Base-by-base conservation (phyloP, 92 coral and sea anemone species). In the Meandrina meandrites region DNA sequence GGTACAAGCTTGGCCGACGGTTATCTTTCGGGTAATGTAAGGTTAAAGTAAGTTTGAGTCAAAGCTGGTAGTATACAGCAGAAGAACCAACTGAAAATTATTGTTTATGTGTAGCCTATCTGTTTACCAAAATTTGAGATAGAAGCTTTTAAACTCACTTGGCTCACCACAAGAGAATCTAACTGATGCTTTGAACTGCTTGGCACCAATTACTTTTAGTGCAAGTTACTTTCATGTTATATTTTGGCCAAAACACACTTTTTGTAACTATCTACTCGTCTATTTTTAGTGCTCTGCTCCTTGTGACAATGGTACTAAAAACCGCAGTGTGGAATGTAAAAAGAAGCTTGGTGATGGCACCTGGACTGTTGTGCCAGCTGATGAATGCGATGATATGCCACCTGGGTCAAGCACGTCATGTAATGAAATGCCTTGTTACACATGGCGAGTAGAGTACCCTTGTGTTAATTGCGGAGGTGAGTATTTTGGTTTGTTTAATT, bases 221-320 rank as follows among this genome's bases (percentile, higher is more conserved):
- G 11, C 12, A 48, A 48, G 14, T 7, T 48, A 9, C 13, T 48
- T 2, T 40, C 45, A 40, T 28, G 22, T 12, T n/a, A n/a, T n/a
- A n/a, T n/a, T n/a, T n/a, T n/a, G n/a, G n/a, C n/a, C n/a, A n/a
- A n/a, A n/a, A n/a, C n/a, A n/a, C n/a, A n/a, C n/a, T 0, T 64
- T n/a, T 64, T 64, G 14, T 17, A n/a, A 8, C n/a, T 27, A 10
- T 11, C 0, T 27, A 0, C 16, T 27, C 31, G 4, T 2, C 24
- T 19, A 31, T 21, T 72, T 35, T 66, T 47, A 85, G 90, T 94
- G 98, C n/a, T 89, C 98, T 1, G 90, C 45, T 18, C 71, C 86
- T 40, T 94, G 98, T 45, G 95, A 91, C 18, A 89, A 90, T 19
- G 98, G 95, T 7, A 86, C 75, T 19, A 89, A 76, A 75, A 64